phyloP scores from a whole-genome alignment of 2,113 vertebrate species.

The Glaucomys volans region DNA sequence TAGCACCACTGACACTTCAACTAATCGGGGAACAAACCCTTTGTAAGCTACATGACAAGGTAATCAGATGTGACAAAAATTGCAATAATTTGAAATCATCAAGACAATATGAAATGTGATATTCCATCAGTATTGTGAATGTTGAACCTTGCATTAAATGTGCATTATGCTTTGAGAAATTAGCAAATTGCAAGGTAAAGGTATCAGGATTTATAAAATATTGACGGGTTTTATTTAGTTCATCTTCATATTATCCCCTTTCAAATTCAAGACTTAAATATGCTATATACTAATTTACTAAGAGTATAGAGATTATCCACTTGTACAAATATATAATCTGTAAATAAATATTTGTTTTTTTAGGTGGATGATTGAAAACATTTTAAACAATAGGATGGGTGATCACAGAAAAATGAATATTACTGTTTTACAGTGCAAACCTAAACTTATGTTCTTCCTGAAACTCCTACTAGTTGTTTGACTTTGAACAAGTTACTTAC shows the following conservation, averaged over 20 bases:
- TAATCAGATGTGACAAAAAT: slow-evolving; percentile 12
- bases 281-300: neutral
- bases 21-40: slow-evolving; percentile 31
- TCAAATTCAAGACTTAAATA: slow-evolving; percentile 8
- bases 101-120: slow-evolving; percentile 43
- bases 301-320: neutral
- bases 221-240: slow-evolving; percentile 7
- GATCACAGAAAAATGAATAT: neutral
- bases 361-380: neutral
- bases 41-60: slow-evolving; percentile 11
- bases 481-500: neutral
- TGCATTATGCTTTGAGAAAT: slow-evolving; percentile 3
- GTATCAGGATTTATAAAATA: slow-evolving; percentile 5
- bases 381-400: neutral
- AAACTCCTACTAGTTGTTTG: neutral
- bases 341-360: neutral
- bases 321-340: neutral
- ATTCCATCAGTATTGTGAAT: neutral
- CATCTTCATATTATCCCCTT: neutral
- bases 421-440: neutral
- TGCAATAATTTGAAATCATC: slow-evolving; percentile 33
- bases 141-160: neutral
- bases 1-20: slow-evolving; percentile 4
- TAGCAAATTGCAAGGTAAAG: neutral
- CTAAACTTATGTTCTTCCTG: neutral